Evolutionary conservation across 2,797 vertebrate species (phyloP), one percentile per base, ranked within the genome.

Genomic region (Pangasius djambal): DNA sequence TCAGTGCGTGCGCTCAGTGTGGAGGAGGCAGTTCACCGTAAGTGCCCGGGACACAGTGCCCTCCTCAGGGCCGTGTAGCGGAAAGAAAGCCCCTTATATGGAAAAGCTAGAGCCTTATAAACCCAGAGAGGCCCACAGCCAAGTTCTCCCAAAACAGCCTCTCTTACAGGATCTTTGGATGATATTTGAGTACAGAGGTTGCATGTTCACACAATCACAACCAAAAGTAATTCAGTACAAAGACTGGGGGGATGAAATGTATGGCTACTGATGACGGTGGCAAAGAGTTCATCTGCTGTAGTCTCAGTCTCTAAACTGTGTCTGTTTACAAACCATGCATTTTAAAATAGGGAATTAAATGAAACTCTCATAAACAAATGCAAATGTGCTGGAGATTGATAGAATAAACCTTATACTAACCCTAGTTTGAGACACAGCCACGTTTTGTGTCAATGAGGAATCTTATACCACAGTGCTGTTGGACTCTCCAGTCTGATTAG

Each of bases 11-110:
- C 28, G 18, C 52, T 34, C 16, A 12, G 81, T 63, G 37, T 44
- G 12, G 25, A 61, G 79, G 79, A 61, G 57, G 79, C 22, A 15
- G 40, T 31, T 34, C 16, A 34, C 28, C 22, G 63, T 52, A 34
- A 34, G 18, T 52, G 65, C 65, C 63, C 63, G 12, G 63, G 83
- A 85, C 44, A 34, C 28, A 13, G 18, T 34, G 65, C 83, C 28
- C n/a, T 85, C 83, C 57, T 57, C 83, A 87, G 77, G 78, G 77
- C 87, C 63, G 28, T 22, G 83, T 34, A 87, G 83, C 25, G 28
- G 9, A 88, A 75, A 90, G 67, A 86, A 61, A 84, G 3, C 34
- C 65, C 91, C 91, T 89, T 92, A 91, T 92, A 91, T 89, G 91
- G 91, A 89, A 89, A 83, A 91, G 50, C 87, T 20, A 25, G 52